Conservation (phyloP, 2,113 vertebrate species). For the Oplegnathus fasciatus region DNA sequence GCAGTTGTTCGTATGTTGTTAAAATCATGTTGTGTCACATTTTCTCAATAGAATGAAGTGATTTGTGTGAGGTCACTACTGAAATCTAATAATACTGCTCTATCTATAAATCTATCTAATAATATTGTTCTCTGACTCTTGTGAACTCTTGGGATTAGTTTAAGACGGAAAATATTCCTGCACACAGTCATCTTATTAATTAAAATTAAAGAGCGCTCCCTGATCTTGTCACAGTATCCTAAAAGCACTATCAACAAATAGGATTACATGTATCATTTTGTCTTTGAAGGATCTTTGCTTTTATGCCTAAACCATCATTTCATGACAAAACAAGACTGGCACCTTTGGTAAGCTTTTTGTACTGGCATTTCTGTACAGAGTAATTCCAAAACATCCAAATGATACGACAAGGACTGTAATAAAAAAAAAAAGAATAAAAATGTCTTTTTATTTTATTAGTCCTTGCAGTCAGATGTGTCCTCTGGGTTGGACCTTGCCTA, state of each 20-base stretch:
- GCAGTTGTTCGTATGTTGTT: neutral
- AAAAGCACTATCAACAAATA: neutral
- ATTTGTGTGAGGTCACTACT: neutral
- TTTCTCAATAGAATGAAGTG: neutral
- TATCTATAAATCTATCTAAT: neutral
- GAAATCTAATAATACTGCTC: neutral
- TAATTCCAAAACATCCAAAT: neutral
- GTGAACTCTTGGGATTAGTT: neutral
- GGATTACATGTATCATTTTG: neutral
- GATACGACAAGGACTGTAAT: neutral
- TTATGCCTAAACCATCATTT: neutral
- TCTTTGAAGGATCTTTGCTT: neutral
- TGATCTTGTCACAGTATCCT: neutral
- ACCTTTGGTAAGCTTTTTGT: conserved; percentile 1
- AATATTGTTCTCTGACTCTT: neutral
- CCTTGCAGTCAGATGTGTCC: neutral
- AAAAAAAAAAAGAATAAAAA: neutral
- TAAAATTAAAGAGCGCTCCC: too few species aligned
- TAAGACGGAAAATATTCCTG: neutral
- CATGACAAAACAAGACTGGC: neutral
- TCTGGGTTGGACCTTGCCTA: neutral
- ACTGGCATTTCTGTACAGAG: neutral
- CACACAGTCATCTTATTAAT: neutral
- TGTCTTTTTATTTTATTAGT: neutral
- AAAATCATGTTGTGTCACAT: neutral